phyloP scores from a whole-genome alignment of 2,888 invertebrate genomes.

The Allolobophora icterica region DNA sequence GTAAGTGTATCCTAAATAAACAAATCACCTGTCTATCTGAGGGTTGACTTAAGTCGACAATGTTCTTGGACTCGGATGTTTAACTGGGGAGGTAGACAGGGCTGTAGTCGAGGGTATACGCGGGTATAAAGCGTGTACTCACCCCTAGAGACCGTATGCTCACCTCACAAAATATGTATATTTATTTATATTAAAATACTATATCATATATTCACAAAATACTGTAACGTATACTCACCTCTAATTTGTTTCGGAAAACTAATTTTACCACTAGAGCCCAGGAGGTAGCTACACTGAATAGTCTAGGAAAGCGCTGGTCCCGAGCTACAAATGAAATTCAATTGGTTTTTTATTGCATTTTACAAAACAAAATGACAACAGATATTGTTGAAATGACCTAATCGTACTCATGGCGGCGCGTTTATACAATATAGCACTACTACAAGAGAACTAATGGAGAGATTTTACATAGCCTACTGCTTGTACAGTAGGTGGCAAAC shows the following conservation, averaged over 20 bases:
- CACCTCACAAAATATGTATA: too few relatives aligned
- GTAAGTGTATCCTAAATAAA: not conserved
- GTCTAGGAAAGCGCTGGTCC: not conserved
- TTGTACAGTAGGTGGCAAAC: not conserved
- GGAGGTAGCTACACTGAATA: not conserved
- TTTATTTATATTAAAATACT: too few relatives aligned
- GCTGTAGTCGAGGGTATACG: too few relatives aligned
- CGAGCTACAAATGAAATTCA: not conserved
- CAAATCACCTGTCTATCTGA: not conserved
- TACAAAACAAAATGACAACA: not conserved
- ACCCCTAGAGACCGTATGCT: too few relatives aligned
- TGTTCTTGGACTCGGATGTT: not conserved
- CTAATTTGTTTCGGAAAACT: too few relatives aligned
- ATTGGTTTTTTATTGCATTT: not conserved
- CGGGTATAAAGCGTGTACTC: too few relatives aligned
- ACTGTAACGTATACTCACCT: too few relatives aligned
- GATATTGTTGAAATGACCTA: not conserved
- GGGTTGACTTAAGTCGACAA: not conserved
- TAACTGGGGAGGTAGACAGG: too few relatives aligned
- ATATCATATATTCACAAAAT: too few relatives aligned
- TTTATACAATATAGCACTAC: too few relatives aligned
- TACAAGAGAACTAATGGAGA: not conserved
- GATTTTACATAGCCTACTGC: not conserved
- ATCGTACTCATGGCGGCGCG: too few relatives aligned
- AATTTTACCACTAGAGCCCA: too few relatives aligned